Percentiles rank a stretch among this genome's conserved stretches.
Conservation (phyloP, 2,113 vertebrate species). For the Paramisgurnus dabryanus region DNA sequence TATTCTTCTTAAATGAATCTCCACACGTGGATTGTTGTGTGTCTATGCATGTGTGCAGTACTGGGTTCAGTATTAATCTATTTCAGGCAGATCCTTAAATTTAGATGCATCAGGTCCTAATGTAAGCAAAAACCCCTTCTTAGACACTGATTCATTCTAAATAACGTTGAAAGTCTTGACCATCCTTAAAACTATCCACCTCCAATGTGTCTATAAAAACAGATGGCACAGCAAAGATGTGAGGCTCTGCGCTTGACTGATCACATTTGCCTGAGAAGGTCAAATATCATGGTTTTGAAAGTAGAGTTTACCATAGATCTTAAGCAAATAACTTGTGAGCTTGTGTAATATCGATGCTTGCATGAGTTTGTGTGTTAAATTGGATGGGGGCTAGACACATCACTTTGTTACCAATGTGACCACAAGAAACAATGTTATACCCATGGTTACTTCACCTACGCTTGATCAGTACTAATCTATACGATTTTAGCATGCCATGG, state of each 20-base stretch:
- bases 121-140: constrained; percentile 14
- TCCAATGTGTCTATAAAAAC: background rate
- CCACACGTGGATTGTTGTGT: constrained; percentile 12
- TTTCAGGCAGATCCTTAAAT: constrained; percentile 18
- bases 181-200: background rate
- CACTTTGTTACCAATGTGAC: constrained; percentile 9
- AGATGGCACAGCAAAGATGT: constrained; percentile 16
- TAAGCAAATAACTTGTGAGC: constrained; percentile 39
- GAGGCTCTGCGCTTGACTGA: constrained; percentile 25
- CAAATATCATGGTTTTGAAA: constrained; percentile 17
- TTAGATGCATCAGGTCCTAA: constrained; percentile 10
- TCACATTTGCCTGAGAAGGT: constrained; percentile 46
- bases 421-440: no score
- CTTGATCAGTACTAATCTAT: no score
- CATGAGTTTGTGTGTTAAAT: constrained; percentile 19
- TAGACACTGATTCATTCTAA: background rate
- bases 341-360: constrained; percentile 23
- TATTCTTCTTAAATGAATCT: constrained; percentile 18
- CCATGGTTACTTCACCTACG: no score
- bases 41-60: constrained; percentile 6
- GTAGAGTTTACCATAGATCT: constrained; percentile 27
- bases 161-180: constrained; percentile 1
- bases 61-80: constrained; percentile 7
- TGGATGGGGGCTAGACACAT: constrained; percentile 26
- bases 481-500: no score